Evolutionary conservation across 2,113 vertebrate species (phyloP), one percentile per base, ranked within the genome.

Genomic region (Cyphomyrus plagiostoma): DNA sequence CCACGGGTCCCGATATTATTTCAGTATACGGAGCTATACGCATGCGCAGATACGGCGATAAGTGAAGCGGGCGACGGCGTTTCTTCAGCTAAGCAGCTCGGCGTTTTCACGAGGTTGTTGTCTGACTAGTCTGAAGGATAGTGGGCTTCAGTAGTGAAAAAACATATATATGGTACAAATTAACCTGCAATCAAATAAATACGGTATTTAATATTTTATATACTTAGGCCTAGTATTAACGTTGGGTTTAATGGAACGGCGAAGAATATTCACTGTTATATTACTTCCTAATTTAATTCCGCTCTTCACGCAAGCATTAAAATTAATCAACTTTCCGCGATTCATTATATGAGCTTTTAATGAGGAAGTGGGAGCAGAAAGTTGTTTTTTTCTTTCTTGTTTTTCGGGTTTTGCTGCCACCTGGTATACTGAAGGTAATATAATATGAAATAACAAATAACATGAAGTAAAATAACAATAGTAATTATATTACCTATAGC

Each of bases 401-500:
- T 80, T 80, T 39, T 80, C 42, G 3, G 82, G 82, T 48, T 84
- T 84, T 84, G 82, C 82, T 48, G 82, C 82, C 45, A 84, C 82
- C 42, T 45, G 82, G 42, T 48, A n/a, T 48, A n/a, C 45, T 84
- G 82, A 48, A 84, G 46, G 82, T 10, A 45, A 23, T 35, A 77
- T 39, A 39, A 35, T 77, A 17, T 80, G 15, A 42, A 42, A 39
- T 21, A 56, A 50, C 49, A 50, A 56, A 21, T 56, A 42, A 39
- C 11, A n/a, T 74, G 3, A 70, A 30, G n/a, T 26, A 66, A 70
- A 70, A 26, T 30, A 70, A 30, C 17, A 26, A 30, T 30, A 30
- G 9, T 30, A n/a, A 39, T 77, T 39, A 80, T 39, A 80, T 19
- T n/a, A 3, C 74, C 35, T 80, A 80, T 42, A 80, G 1, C 35